Base-by-base conservation (phyloP, 2,888 invertebrate genomes). In the Tetrapedia diversipes region DNA sequence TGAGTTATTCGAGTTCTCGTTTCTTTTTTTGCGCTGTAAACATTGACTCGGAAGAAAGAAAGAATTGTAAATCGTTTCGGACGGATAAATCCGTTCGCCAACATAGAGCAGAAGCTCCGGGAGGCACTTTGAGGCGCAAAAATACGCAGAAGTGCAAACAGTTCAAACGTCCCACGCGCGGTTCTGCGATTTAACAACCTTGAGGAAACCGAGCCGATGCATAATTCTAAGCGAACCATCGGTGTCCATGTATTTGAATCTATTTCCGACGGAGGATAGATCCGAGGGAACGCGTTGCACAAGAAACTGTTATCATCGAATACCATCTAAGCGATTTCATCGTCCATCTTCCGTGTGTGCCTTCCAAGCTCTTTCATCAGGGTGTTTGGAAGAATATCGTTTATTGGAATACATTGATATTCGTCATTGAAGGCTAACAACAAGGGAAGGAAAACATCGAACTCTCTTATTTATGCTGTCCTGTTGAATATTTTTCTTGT, bases 161-260 rank as follows among this genome's bases (percentile, higher is more conserved):
- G 45, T 49, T 68, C 32, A 41, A 63, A 16, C 14, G 59, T 24
- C 59, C 29, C 34, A 43, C 34, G 16, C 24, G 60, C 22, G 32
- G 47, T 27, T 24, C 54, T 24, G 22, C 34, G 60, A 43, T 61
- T n/a, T n/a, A 37, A 32, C 32, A 53, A 7, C 74, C 63, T 76
- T 70, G 75, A 39, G 10, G 60, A 56, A n/a, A 51, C n/a, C 32
- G n/a, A 63, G 57, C 45, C 56, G 66, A 66, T 57, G 66, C 56
- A 60, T 75, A 63, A 75, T 77, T 74, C 57, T 32, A 53, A 74
- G 43, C 51, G 27, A 67, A 63, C 57, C 67, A 39, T 34, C 51
- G 39, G 39, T 45, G 63, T 63, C 67, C 63, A 53, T 68, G 59
- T 64, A 63, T 53, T 63, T 47, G 76, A 63, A 66, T 74, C 67